Conservation (phyloP, 2,797 vertebrate species). For the Enteromius thamalakanensis region DNA sequence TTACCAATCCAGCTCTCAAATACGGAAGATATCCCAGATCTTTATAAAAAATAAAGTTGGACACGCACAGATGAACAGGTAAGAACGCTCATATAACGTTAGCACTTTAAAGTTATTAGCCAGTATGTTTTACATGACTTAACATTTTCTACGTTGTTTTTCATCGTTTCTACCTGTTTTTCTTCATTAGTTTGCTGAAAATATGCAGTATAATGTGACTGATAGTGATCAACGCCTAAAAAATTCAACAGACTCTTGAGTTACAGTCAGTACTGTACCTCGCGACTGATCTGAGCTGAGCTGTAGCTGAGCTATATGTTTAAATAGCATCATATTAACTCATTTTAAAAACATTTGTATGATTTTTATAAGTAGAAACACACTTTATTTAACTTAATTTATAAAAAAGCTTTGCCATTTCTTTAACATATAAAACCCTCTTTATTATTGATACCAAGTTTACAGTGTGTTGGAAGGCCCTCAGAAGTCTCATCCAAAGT, state of each 20-base stretch:
- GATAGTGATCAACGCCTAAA: background rate
- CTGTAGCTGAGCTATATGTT: background rate
- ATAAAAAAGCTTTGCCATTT: background rate
- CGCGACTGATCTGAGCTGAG: background rate
- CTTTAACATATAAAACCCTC: background rate
- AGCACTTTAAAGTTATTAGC: background rate
- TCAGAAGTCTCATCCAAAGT: slow-evolving; percentile 45
- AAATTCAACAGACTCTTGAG: slow-evolving; percentile 6
- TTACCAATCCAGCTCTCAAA: background rate
- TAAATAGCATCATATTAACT: background rate
- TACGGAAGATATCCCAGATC: background rate
- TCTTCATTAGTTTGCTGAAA: background rate
- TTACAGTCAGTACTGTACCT: slow-evolving; percentile 13
- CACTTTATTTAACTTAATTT: background rate
- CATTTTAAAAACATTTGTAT: background rate
- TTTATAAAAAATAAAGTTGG: background rate
- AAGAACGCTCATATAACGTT: background rate
- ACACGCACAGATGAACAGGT: slow-evolving; percentile 48
- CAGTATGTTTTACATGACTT: background rate
- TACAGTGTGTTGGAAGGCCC: slow-evolving; percentile 51
- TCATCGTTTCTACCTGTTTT: background rate
- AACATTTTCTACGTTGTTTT: background rate
- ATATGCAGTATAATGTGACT: background rate
- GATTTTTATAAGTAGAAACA: background rate
- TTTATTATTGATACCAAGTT: slow-evolving; percentile 1